These are phyloP conservation scores for Amphiura filiformis DNA, from an alignment of 35 echinoderm and acorn worm species.

Conservation along the genomic window DNA sequence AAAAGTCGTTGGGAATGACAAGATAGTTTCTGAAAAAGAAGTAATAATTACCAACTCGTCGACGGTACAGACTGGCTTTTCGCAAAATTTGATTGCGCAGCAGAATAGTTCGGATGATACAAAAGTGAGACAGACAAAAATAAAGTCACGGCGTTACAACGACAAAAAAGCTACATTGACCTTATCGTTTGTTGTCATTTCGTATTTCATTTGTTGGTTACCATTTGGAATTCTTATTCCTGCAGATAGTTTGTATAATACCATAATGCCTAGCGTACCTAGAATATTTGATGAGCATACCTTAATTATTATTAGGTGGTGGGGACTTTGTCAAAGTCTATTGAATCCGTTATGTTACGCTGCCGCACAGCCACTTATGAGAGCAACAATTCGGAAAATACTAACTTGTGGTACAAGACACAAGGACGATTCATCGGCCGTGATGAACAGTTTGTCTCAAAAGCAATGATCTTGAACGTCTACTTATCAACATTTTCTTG, in stretches of 20 bases:
- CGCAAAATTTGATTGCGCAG: not conserved
- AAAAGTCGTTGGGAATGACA: too few species aligned
- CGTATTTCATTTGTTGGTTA: not conserved
- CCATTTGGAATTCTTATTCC: not conserved
- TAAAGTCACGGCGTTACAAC: not conserved
- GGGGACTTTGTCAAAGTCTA: not conserved
- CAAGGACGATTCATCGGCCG: too few species aligned
- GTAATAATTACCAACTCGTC: too few species aligned
- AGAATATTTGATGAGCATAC: not conserved
- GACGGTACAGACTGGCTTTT: not conserved
- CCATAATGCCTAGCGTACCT: not conserved
- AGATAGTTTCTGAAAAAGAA: too few species aligned
- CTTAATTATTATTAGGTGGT: not conserved
- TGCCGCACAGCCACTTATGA: not conserved
- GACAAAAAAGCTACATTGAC: not conserved
- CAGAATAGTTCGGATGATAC: not conserved
- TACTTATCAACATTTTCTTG: too few species aligned
- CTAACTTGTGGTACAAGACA: not conserved
- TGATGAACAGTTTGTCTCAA: too few species aligned
- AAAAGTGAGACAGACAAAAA: not conserved
- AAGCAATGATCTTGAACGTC: too few species aligned
- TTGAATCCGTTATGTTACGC: slow-evolving; percentile 1
- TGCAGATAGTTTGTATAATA: not conserved
- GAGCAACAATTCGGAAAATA: not conserved
- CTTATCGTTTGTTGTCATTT: not conserved